Percentiles rank a stretch among this genome's conserved stretches.
Conservation (phyloP, 2,797 vertebrate species). For the Chelidonichthys spinosus region DNA sequence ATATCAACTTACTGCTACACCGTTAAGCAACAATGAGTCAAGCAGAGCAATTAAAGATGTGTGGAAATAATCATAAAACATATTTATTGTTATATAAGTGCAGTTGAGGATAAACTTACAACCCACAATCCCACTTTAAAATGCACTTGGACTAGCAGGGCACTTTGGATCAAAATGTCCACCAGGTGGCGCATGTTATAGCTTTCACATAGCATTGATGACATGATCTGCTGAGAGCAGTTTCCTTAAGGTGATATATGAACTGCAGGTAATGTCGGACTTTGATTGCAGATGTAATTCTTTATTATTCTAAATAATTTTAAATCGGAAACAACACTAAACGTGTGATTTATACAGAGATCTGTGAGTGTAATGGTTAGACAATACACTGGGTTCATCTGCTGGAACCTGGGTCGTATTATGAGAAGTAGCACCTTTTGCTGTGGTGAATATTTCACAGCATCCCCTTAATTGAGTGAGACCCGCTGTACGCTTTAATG, state of each 20-base stretch:
- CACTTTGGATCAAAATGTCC: slow-evolving; percentile 35
- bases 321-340: background rate
- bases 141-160: background rate
- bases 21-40: background rate
- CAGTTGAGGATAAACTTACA: background rate
- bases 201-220: background rate
- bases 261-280: background rate
- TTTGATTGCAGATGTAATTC: background rate
- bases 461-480: slow-evolving; percentile 6
- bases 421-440: background rate
- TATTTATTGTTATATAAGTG: background rate
- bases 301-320: background rate
- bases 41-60: background rate
- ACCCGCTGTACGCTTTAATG: slow-evolving; percentile 13
- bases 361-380: background rate
- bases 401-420: background rate
- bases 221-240: background rate
- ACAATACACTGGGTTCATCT: background rate
- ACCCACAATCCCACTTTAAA: background rate
- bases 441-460: background rate
- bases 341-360: background rate
- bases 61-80: background rate
- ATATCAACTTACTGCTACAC: background rate
- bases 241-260: slow-evolving; percentile 1
- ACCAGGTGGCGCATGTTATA: slow-evolving; percentile 61